Evolutionary conservation across 2,888 invertebrate genomes (phyloP), one percentile per base, ranked within the genome.

Genomic region (Helleia helle): DNA sequence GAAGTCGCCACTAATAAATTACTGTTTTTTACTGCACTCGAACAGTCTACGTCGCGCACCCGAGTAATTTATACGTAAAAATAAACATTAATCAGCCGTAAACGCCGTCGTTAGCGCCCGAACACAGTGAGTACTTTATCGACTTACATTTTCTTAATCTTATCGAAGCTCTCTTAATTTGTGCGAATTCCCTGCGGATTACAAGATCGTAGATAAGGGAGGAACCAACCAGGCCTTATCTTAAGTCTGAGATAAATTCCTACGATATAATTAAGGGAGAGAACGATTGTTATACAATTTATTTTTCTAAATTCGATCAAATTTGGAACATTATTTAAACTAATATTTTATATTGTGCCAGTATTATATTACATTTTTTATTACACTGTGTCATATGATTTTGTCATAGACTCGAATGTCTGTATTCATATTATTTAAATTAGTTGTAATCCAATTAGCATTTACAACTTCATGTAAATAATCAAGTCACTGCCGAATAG

Each of bases 1-100:
- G 87, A 85, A 86, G 86, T 87, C 87, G 86, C 86, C 87, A 84
- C 86, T 84, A 85, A 87, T 84, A 84, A 84, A 84, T 84, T 84
- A 83, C 79, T 76, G 81, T 83, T 84, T 84, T 81, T 84, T 81
- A 80, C 80, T 71, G 74, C 71, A 73, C 71, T 67, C 71, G 69
- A 71, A 70, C 80, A 87, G 88, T 87, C 84, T 80, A 69, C 80
- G 83, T 67, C 85, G 80, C 77, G 83, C 74, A 66, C 65, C 67
- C 72, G 71, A 70, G 59, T 80, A 70, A 81, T 77, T 83, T 80
- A 71, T 83, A 83, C 81, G 76, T 79, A 69, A 74, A 77, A 80
- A 76, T 75, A 77, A 73, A 76, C 77, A 81, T 77, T 71, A 74
- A 79, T 79, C 79, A 77, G 69, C 71, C 68, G 67, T 71, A 69